phyloP scores from a whole-genome alignment of 2,113 vertebrate species.

The Alethe castanea region DNA sequence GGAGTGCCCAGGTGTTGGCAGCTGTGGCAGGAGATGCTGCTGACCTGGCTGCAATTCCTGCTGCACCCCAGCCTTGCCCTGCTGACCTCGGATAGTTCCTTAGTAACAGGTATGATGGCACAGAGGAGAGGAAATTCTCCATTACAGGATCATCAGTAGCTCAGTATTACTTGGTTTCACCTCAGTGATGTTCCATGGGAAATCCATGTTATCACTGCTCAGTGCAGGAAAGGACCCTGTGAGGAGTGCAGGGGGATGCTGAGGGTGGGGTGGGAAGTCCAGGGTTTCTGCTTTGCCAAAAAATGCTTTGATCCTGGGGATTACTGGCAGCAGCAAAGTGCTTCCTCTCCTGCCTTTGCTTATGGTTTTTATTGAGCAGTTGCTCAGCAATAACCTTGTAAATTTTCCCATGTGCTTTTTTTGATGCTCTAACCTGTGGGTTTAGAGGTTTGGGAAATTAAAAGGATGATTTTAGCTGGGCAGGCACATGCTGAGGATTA shows the following conservation, averaged over 20 bases:
- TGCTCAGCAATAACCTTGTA: not conserved
- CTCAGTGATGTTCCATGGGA: accelerated
- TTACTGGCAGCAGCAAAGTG: not conserved
- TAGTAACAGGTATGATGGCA: accelerated
- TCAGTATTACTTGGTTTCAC: not conserved
- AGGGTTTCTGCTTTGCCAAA: not conserved
- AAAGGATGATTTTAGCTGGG: not conserved
- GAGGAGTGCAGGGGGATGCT: not conserved
- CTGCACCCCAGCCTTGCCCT: accelerated
- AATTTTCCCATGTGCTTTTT: not conserved
- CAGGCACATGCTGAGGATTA: not conserved
- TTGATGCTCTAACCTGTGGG: not conserved
- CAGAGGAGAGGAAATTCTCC: not conserved
- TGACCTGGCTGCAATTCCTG: not conserved
- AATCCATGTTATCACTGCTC: not conserved
- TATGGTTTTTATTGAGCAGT: not conserved
- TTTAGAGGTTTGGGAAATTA: not conserved
- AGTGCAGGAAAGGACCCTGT: not conserved
- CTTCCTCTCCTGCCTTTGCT: not conserved
- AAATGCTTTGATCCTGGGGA: not conserved
- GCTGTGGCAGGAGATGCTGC: not conserved
- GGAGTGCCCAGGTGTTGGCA: not conserved
- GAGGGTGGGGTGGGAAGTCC: accelerated
- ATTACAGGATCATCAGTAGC: accelerated
- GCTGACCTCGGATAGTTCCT: accelerated